These are phyloP conservation scores for Brienomyrus brachyistius DNA, from an alignment of 2,113 vertebrate genomes.

Conservation along the genomic window DNA sequence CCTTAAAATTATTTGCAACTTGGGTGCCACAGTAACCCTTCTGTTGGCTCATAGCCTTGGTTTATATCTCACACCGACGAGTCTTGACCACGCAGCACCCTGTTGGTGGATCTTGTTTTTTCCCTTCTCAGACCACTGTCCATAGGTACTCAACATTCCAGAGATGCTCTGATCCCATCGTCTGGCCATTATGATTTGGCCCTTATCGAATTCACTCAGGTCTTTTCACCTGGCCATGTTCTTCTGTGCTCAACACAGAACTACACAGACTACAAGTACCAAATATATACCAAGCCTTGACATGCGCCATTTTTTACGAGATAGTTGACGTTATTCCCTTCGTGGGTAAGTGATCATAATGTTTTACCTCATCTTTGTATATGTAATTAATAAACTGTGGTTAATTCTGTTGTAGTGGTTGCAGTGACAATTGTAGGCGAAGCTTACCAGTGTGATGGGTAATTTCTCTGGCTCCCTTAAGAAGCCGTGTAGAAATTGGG, in stretches of 20 bases:
- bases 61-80: too few species aligned
- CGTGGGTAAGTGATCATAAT: background rate
- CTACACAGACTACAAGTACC: background rate
- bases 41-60: too few species aligned
- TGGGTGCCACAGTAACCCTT: too few species aligned
- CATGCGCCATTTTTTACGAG: background rate
- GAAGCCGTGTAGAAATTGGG: conserved; percentile 36
- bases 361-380: background rate
- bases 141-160: too few species aligned
- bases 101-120: too few species aligned
- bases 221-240: too few species aligned
- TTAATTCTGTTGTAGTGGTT: background rate
- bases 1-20: too few species aligned
- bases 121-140: too few species aligned
- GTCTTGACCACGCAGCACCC: too few species aligned
- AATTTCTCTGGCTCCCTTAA: conserved; percentile 49
- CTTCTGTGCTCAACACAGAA: background rate
- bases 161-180: too few species aligned
- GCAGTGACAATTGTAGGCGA: background rate
- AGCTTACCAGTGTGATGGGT: conserved; percentile 53
- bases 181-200: too few species aligned
- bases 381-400: background rate
- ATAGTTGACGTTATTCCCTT: background rate
- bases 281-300: background rate
- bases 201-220: too few species aligned